Percentiles rank a stretch among this genome's conserved stretches.
These are phyloP conservation scores for Adelosebastes latens DNA, from an alignment of 2,797 vertebrate genomes.

Conservation along the genomic window DNA sequence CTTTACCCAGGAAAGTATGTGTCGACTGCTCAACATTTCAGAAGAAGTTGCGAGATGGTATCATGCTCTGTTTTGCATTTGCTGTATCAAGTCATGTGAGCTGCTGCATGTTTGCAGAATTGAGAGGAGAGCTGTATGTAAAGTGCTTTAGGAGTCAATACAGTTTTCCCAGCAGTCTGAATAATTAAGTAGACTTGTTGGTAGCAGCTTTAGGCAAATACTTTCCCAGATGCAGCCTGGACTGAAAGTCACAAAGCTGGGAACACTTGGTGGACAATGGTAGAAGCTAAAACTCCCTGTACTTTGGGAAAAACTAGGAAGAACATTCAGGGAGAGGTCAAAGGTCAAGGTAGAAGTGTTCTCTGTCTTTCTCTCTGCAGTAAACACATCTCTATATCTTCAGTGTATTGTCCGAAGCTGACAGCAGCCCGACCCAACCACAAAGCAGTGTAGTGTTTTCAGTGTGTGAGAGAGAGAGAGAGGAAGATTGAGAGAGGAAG, in stretches of 20 bases:
- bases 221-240: neutral
- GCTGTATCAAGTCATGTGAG: neutral
- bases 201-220: neutral
- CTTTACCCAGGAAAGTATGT: constrained; percentile 32
- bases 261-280: neutral
- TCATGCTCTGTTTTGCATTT: constrained; percentile 46
- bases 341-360: constrained; percentile 31
- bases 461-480: constrained; percentile 8
- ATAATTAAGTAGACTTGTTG: neutral
- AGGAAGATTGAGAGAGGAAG: constrained; percentile 3
- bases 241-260: neutral
- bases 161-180: neutral
- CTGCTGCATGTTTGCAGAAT: neutral
- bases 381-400: constrained; percentile 82
- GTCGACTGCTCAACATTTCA: constrained; percentile 26
- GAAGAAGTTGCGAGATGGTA: constrained; percentile 23
- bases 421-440: constrained; percentile 56
- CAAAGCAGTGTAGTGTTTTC: constrained; percentile 58
- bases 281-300: neutral
- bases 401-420: constrained; percentile 65
- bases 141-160: neutral
- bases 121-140: neutral
- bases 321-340: constrained; percentile 26
- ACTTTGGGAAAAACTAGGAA: neutral
- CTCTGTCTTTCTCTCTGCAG: constrained; percentile 19